Base-by-base conservation (phyloP, 2,113 vertebrate genomes). In the Eublepharis macularius region DNA sequence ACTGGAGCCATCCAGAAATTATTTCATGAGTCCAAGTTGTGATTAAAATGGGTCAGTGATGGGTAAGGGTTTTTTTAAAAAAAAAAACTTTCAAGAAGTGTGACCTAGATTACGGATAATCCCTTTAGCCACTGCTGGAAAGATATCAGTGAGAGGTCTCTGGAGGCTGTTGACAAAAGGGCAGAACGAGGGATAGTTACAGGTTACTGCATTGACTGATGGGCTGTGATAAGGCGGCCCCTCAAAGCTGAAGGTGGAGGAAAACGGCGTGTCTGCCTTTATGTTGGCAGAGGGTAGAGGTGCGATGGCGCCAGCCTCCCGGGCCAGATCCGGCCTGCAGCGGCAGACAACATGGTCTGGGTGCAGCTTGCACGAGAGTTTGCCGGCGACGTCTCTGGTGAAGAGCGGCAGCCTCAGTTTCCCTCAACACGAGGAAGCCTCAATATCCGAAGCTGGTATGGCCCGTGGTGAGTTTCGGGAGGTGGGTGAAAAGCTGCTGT, bases 321-420 rank as follows among this genome's bases (percentile, higher is more conserved):
- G 82, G 0, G 94, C 94, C 3, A 92, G 90, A 6, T 90, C 92
- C 19, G 13, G 72, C 66, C 96, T 98, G 84, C 96, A 97, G 90
- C 97, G 98, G 17, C 98, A 98, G 94, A 96, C 97, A 41, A 98
- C 98, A 2, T 98, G 98, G 98, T 98, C 97, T 0, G 98, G 97
- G 14, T 91, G 95, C 91, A 98, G 97, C 76, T 95, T 98, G 13
- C 95, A 94, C 86, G 98, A 97, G 79, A 93, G 95, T 1, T 93
- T 97, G 11, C 97, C 96, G 1, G 91, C 97, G 78, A 92, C 77
- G 0, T 91, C 94, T 0, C 90, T 98, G 85, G 92, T 97, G 84
- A 99, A 99, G 95, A 99, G 98, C 72, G 97, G 93, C 94, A 98
- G 98, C 85, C 89, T 98, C 79, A 97, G 92, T 79, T 98, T 97